A percentile compares a stretch with the other conserved stretches of the same genome.
These are phyloP conservation scores for Tapera naevia DNA, from an alignment of 2,797 vertebrate species.

Conservation along the genomic window DNA sequence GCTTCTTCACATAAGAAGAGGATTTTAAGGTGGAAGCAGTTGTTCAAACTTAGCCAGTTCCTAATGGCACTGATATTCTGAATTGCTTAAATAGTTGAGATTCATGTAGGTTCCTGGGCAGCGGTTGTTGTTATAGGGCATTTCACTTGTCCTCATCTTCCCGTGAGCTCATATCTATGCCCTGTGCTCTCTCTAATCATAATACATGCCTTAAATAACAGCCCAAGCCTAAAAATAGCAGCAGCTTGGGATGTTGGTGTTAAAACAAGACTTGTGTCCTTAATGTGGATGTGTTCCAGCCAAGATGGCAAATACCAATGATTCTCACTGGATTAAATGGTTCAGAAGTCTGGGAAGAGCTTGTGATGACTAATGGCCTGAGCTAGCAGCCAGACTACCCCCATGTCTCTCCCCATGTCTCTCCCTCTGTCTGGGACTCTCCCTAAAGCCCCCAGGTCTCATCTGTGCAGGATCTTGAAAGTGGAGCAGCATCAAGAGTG, in stretches of 20 bases:
- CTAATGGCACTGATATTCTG: neutral
- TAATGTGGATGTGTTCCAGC: neutral
- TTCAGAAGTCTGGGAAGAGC: conserved; percentile 3
- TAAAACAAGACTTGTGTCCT: neutral
- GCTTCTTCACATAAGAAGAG: neutral
- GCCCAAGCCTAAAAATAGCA: conserved; percentile 38
- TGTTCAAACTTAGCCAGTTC: neutral
- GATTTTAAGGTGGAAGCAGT: neutral
- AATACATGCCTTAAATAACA: conserved; percentile 10
- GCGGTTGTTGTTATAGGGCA: neutral
- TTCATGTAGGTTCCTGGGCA: neutral
- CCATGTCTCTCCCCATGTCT: rapidly evolving
- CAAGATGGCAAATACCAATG: neutral
- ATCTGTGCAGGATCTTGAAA: rapidly evolving
- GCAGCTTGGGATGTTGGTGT: neutral
- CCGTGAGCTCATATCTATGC: neutral
- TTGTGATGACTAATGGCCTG: neutral
- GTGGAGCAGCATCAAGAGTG: neutral
- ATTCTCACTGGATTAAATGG: conserved; percentile 6
- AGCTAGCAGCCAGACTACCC: neutral
- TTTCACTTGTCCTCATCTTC: neutral
- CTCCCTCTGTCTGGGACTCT: neutral
- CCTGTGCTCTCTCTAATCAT: neutral
- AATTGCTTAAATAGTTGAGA: neutral
- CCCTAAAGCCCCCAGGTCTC: neutral